A percentile compares a stretch with the other conserved stretches of the same genome.
phyloP scores from a whole-genome alignment of 1,140 invertebrate genomes.

The Cydia fagiglandana region DNA sequence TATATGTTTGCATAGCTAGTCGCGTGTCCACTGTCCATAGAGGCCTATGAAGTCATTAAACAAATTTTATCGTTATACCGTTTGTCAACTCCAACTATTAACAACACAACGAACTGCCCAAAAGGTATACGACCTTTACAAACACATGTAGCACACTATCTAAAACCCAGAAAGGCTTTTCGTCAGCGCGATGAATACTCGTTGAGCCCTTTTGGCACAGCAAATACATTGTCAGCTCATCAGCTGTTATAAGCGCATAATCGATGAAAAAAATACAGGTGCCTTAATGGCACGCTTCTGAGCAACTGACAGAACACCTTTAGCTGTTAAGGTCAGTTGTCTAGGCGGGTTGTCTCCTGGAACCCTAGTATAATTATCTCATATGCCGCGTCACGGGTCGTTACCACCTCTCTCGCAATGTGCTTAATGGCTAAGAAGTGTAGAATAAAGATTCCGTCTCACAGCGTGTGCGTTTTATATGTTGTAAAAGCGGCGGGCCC shows the following conservation, averaged over 20 bases:
- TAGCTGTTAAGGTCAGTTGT: slow-evolving; percentile 22
- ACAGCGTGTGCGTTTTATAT: no score
- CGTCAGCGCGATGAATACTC: neutral
- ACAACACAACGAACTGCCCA: neutral
- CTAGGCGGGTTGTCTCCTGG: neutral
- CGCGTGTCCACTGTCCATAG: neutral
- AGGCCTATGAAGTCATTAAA: slow-evolving; percentile 5
- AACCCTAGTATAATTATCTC: neutral
- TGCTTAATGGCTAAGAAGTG: no score
- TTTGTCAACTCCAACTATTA: slow-evolving; percentile 2
- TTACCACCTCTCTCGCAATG: neutral
- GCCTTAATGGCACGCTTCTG: neutral
- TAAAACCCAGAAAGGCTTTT: neutral
- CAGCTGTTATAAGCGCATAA: neutral
- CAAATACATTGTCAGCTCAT: neutral
- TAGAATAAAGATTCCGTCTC: no score
- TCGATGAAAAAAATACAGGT: slow-evolving; percentile 24
- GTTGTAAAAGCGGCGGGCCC: no score
- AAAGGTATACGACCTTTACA: neutral
- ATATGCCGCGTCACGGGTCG: neutral
- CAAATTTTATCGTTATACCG: neutral
- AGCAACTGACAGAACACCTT: neutral
- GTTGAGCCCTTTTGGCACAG: neutral
- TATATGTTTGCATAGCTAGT: neutral
- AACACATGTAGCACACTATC: neutral